These are phyloP conservation scores for Marmota monax DNA, from an alignment of 2,113 vertebrate genomes.

Conservation along the genomic window DNA sequence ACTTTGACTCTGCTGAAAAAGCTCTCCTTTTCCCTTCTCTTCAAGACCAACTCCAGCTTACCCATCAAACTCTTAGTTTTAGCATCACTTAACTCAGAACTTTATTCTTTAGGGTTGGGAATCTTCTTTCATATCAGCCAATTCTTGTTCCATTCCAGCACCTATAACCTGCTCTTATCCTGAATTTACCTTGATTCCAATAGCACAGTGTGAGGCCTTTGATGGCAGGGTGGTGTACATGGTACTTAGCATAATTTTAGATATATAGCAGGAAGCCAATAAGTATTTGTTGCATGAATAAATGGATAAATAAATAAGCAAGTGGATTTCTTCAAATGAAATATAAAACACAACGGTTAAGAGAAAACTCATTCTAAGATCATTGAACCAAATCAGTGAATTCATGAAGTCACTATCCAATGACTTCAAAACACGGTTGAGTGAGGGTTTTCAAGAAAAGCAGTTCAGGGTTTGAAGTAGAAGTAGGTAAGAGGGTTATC, in stretches of 20 bases:
- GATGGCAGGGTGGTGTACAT: not conserved
- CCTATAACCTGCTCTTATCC: not conserved
- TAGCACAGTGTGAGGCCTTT: not conserved
- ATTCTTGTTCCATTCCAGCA: not conserved
- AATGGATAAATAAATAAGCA: not conserved
- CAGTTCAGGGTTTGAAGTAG: not conserved
- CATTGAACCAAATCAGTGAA: not conserved
- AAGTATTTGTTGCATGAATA: not conserved
- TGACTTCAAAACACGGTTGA: not conserved
- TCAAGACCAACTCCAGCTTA: not conserved
- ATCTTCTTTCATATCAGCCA: not conserved
- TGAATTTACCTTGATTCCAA: not conserved
- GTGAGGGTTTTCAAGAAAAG: not conserved
- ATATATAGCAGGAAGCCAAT: not conserved
- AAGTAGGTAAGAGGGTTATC: not conserved
- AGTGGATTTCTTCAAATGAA: slow-evolving; percentile 16
- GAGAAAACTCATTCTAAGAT: not conserved
- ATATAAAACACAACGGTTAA: not conserved
- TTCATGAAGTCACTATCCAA: not conserved
- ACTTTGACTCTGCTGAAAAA: not conserved
- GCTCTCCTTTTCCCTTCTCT: not conserved
- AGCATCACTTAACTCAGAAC: not conserved
- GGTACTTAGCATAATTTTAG: not conserved
- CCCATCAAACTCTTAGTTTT: not conserved
- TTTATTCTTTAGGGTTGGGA: not conserved